A percentile compares a stretch with the other conserved stretches of the same genome.
Conservation (phyloP, 2,888 invertebrate species). For the Cephus rjabovi region DNA sequence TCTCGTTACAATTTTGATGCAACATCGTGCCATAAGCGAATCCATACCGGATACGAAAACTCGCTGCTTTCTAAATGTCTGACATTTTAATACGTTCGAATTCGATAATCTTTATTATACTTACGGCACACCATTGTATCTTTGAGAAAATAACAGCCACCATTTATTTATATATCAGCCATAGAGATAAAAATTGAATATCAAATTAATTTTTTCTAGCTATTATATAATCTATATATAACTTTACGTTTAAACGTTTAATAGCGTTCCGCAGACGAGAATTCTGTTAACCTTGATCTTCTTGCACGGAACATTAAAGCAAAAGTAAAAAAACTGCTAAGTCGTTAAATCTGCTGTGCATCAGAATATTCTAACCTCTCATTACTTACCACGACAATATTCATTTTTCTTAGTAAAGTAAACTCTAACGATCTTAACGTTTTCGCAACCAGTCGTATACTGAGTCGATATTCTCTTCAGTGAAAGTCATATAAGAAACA, state of each 20-base stretch:
- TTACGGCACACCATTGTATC: no score
- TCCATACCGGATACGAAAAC: neutral
- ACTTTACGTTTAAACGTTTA: neutral
- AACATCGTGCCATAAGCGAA: neutral
- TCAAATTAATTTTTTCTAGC: neutral
- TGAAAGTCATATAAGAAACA: conserved; percentile 51
- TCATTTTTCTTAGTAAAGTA: conserved; percentile 3
- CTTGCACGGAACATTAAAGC: neutral
- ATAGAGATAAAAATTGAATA: neutral
- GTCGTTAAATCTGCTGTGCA: neutral
- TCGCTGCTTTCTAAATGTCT: conserved; percentile 1
- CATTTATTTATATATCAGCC: neutral
- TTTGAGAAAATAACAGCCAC: neutral
- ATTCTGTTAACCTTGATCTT: neutral
- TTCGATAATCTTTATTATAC: neutral
- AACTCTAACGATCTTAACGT: conserved; percentile 13
- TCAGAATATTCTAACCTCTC: neutral
- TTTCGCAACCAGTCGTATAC: conserved; percentile 35
- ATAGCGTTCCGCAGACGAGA: neutral
- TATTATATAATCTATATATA: neutral
- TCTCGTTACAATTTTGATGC: neutral
- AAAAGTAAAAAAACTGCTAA: neutral
- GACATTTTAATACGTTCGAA: neutral
- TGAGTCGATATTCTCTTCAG: conserved; percentile 35
- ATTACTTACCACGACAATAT: conserved; percentile 14